Percentiles rank a stretch among this genome's conserved stretches.
phyloP scores from a whole-genome alignment of 1,140 invertebrate genomes.

The Fopius arisanus region DNA sequence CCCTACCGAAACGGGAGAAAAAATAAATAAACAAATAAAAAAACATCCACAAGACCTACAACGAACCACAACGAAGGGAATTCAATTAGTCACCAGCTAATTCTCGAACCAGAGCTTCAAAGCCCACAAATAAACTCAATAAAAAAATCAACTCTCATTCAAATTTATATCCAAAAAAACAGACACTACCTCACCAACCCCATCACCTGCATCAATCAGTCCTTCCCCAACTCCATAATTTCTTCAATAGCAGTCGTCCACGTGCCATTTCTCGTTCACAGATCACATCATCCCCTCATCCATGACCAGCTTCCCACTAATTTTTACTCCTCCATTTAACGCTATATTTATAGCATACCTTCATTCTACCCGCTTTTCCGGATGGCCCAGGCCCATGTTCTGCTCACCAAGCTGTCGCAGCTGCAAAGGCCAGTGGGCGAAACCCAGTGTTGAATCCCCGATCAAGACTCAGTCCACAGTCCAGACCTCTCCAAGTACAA shows the following conservation, averaged over 20 bases:
- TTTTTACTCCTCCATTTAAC: neutral
- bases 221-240: neutral
- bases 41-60: too few relatives aligned
- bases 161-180: neutral
- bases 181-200: neutral
- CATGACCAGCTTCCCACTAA: neutral
- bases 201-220: neutral
- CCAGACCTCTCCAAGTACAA: neutral
- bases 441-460: neutral
- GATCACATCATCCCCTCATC: neutral
- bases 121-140: neutral
- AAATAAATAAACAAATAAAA: too few relatives aligned
- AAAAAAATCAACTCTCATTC: neutral
- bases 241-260: neutral
- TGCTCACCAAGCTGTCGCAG: constrained; percentile 4
- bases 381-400: neutral
- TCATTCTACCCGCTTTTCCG: constrained; percentile 24
- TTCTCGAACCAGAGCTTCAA: neutral
- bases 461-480: neutral
- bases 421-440: constrained; percentile 24
- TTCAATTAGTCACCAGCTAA: neutral
- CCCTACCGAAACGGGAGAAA: too few relatives aligned
- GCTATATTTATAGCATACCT: constrained; percentile 4
- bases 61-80: neutral
- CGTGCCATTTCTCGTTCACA: neutral